Evolutionary conservation across 1,140 invertebrate genomes (phyloP).

Genomic region (Aplysia californica): DNA sequence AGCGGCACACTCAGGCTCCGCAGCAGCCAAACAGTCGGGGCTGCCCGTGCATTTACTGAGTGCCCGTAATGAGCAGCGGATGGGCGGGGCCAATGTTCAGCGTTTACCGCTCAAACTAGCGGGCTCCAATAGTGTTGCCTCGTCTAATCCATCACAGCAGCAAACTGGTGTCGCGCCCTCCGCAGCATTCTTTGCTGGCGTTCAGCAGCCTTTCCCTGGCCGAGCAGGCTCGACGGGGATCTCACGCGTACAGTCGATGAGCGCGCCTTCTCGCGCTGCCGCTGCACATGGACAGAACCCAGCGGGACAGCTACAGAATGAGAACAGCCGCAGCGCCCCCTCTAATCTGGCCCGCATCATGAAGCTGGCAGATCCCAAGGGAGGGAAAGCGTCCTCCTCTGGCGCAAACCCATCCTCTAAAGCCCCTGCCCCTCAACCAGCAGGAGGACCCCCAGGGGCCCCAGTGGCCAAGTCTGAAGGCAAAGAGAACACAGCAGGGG

Average conservation of each 20-base stretch:
- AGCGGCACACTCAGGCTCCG: constrained; percentile 14
- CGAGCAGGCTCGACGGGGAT: background rate
- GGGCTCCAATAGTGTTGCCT: constrained; percentile 1
- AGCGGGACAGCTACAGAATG: too few relatives aligned
- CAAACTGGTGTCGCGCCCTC: constrained; percentile 18
- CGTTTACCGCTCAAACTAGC: constrained; percentile 45
- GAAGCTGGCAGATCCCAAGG: constrained; percentile 48
- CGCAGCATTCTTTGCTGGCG: constrained; percentile 21
- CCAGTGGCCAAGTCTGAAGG: constrained; percentile 4
- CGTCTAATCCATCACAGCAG: background rate
- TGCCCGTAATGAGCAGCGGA: constrained; percentile 85
- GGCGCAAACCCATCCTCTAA: background rate
- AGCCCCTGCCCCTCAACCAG: background rate
- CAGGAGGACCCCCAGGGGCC: background rate
- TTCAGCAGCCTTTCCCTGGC: constrained; percentile 25
- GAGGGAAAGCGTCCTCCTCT: constrained; percentile 12
- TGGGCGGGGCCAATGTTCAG: constrained; percentile 61
- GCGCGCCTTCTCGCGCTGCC: constrained; percentile 19
- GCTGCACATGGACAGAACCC: too few relatives aligned
- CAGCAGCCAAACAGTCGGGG: constrained; percentile 38
- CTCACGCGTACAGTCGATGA: constrained; percentile 20
- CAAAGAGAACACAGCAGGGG: constrained; percentile 11
- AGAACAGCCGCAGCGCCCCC: constrained; percentile 33
- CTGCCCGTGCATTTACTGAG: constrained; percentile 78
- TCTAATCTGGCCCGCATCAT: constrained; percentile 41